A percentile compares a stretch with the other conserved stretches of the same genome.
Conservation (phyloP, 2,888 invertebrate species). For the Phragmatobia fuliginosa region DNA sequence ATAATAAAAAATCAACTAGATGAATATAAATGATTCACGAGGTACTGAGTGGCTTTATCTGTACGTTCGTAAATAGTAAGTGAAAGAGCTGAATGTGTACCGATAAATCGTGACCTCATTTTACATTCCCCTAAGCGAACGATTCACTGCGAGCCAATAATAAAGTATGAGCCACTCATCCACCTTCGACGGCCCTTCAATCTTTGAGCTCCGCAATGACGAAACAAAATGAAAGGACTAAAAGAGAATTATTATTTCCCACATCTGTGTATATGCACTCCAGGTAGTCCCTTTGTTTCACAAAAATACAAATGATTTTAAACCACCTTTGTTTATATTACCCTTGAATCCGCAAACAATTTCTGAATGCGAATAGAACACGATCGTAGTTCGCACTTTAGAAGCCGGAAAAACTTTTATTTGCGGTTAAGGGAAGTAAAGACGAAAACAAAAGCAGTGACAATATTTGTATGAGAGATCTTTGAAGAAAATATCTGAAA, state of each 20-base stretch:
- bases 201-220: slow-evolving; percentile 76
- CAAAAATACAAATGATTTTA: slow-evolving; percentile 67
- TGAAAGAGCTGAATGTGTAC: slow-evolving; percentile 42
- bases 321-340: slow-evolving; percentile 66
- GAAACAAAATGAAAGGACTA: slow-evolving; percentile 78
- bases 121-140: slow-evolving; percentile 70
- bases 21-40: slow-evolving; percentile 42
- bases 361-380: slow-evolving; percentile 33
- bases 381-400: slow-evolving; percentile 27
- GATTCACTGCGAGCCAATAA: slow-evolving; percentile 79
- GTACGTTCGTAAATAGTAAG: slow-evolving; percentile 32
- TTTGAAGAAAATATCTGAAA: slow-evolving; percentile 43
- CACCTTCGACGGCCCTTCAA: slow-evolving; percentile 77
- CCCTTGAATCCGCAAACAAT: slow-evolving; percentile 59
- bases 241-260: slow-evolving; percentile 79
- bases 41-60: slow-evolving; percentile 44
- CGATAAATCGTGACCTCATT: slow-evolving; percentile 76
- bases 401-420: slow-evolving; percentile 13
- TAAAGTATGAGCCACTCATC: slow-evolving; percentile 77
- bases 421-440: slow-evolving; percentile 10
- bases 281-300: slow-evolving; percentile 65
- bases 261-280: slow-evolving; percentile 65
- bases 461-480: slow-evolving; percentile 42
- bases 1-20: not conserved
- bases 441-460: slow-evolving; percentile 29